Evolutionary conservation across 2,888 invertebrate species (phyloP).

Genomic region (Diarsia brunnea): DNA sequence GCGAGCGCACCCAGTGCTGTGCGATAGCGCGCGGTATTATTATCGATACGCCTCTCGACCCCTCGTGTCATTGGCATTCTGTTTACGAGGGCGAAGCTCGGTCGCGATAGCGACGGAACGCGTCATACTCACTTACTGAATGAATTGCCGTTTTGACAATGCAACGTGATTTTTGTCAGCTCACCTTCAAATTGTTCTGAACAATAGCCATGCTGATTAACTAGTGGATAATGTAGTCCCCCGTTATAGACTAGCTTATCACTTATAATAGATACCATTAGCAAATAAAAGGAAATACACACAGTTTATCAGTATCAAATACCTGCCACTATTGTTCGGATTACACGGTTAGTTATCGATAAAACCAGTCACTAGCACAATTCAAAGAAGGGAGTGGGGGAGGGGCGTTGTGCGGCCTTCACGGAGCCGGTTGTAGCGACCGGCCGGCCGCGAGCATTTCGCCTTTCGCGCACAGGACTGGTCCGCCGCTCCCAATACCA

Average conservation of each 20-base stretch:
- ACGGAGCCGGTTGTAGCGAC: constrained; percentile 88
- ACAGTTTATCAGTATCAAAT: constrained; percentile 48
- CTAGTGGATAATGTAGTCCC: constrained; percentile 21
- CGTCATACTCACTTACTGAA: constrained; percentile 75
- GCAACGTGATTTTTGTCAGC: constrained; percentile 44
- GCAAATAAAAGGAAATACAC: constrained; percentile 39
- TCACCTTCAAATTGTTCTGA: constrained; percentile 54
- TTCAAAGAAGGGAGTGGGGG: constrained; percentile 78
- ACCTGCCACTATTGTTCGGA: constrained; percentile 57
- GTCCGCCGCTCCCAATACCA: constrained; percentile 83
- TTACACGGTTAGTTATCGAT: constrained; percentile 78
- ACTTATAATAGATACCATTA: constrained; percentile 31
- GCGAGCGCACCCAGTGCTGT: constrained; percentile 84
- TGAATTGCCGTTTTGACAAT: constrained; percentile 68
- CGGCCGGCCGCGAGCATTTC: constrained; percentile 86
- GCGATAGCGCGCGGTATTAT: constrained; percentile 79
- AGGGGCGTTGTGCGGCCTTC: constrained; percentile 87
- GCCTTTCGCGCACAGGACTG: constrained; percentile 88
- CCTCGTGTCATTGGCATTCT: constrained; percentile 88
- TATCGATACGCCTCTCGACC: constrained; percentile 86
- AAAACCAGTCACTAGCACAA: constrained; percentile 78
- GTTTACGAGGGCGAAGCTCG: constrained; percentile 85
- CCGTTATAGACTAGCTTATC: constrained; percentile 16
- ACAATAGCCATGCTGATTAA: constrained; percentile 36
- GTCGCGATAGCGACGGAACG: constrained; percentile 79